A percentile compares a stretch with the other conserved stretches of the same genome.
Conservation (phyloP, 2,797 vertebrate species). For the Protonibea diacanthus region DNA sequence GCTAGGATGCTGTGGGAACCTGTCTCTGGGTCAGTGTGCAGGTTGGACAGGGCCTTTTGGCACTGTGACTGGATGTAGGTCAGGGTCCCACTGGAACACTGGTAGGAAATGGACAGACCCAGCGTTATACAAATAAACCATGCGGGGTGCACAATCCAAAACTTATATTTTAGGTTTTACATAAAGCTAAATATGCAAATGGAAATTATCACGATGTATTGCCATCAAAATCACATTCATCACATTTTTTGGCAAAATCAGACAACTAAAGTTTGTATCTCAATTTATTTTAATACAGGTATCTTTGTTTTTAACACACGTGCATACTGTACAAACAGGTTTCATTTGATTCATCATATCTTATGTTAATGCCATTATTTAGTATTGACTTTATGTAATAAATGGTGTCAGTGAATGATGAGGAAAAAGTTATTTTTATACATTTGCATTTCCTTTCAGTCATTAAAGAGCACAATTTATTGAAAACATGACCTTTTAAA, state of each 20-base stretch:
- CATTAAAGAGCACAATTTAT: background rate
- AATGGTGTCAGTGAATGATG: background rate
- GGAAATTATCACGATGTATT: no score
- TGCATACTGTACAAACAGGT: no score
- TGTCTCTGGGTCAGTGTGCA: conserved; percentile 82
- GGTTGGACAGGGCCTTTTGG: conserved; percentile 90
- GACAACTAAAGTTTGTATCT: background rate
- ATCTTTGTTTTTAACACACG: background rate
- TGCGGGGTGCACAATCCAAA: background rate
- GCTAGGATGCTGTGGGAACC: conserved; percentile 85
- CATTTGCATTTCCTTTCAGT: background rate
- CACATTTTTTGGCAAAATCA: background rate
- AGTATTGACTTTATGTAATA: background rate
- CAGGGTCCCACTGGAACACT: conserved; percentile 94
- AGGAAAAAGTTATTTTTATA: background rate
- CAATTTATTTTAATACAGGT: no score
- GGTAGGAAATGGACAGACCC: conserved; percentile 42
- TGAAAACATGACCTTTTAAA: background rate
- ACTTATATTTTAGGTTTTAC: background rate
- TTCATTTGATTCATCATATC: background rate
- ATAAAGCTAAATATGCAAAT: background rate
- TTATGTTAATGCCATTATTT: background rate
- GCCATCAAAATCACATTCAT: no score
- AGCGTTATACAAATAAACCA: conserved; percentile 23
- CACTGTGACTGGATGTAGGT: conserved; percentile 92